phyloP scores from a whole-genome alignment of 2,113 vertebrate genomes.

The Oostethus manadensis region DNA sequence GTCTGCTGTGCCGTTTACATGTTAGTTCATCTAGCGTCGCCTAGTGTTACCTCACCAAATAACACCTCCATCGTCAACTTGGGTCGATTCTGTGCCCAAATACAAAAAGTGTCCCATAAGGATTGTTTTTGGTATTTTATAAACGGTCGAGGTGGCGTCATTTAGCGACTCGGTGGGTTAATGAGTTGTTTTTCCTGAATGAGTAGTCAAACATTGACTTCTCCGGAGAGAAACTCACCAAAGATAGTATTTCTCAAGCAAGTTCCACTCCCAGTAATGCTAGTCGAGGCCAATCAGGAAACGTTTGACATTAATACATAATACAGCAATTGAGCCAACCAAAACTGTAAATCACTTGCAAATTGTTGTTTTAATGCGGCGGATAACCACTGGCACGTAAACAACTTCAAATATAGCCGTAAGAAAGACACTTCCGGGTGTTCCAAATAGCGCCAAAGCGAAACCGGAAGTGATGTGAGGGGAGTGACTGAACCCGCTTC shows the following conservation, averaged over 20 bases:
- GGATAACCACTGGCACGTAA: not conserved
- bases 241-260: constrained; percentile 8
- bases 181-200: too few species aligned
- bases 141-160: too few species aligned
- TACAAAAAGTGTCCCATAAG: too few species aligned
- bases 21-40: too few species aligned
- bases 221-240: not conserved
- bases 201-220: not conserved
- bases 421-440: too few species aligned
- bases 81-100: too few species aligned
- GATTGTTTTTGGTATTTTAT: too few species aligned
- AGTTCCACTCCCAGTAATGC: not conserved
- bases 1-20: too few species aligned
- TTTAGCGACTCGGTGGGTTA: too few species aligned
- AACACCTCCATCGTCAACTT: too few species aligned
- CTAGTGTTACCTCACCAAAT: too few species aligned
- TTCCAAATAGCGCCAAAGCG: not conserved
- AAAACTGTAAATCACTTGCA: too few species aligned
- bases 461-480: not conserved
- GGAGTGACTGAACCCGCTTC: rapidly evolving
- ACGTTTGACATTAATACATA: not conserved
- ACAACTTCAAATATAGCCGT: not conserved
- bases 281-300: not conserved
- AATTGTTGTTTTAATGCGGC: not conserved
- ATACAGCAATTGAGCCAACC: not conserved